A percentile compares a stretch with the other conserved stretches of the same genome.
Conservation (phyloP, 2,797 vertebrate species). For the Myotis myotis region DNA sequence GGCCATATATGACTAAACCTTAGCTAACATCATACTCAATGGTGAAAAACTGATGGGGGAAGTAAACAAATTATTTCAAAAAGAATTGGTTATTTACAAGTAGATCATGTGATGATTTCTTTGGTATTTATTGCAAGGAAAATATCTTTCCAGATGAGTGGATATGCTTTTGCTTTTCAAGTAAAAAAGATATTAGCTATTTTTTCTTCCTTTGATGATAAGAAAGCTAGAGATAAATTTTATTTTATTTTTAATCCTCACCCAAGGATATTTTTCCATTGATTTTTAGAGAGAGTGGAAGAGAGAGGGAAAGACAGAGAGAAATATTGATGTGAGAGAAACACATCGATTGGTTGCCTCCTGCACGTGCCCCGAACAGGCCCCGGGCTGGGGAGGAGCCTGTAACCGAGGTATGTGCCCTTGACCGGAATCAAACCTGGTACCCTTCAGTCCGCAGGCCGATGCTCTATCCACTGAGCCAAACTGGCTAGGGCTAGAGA, state of each 20-base stretch:
- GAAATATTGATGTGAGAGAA: too few relatives aligned
- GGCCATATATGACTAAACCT: background rate
- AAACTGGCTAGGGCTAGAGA: background rate
- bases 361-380: too few relatives aligned
- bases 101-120: background rate
- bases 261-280: too few relatives aligned
- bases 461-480: too few relatives aligned
- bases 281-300: too few relatives aligned
- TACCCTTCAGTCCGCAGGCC: too few relatives aligned
- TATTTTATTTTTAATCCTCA: too few relatives aligned
- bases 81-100: constrained; percentile 22
- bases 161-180: constrained; percentile 34
- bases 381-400: too few relatives aligned
- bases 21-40: background rate
- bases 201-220: background rate
- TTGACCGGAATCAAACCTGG: too few relatives aligned
- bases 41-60: background rate
- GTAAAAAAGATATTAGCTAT: background rate
- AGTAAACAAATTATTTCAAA: background rate
- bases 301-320: too few relatives aligned
- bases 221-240: constrained; percentile 24
- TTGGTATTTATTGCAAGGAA: constrained; percentile 15
- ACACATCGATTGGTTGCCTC: too few relatives aligned
- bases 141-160: background rate
- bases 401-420: too few relatives aligned